Conservation (phyloP, 1,140 invertebrate genomes). For the Conus betulinus region DNA sequence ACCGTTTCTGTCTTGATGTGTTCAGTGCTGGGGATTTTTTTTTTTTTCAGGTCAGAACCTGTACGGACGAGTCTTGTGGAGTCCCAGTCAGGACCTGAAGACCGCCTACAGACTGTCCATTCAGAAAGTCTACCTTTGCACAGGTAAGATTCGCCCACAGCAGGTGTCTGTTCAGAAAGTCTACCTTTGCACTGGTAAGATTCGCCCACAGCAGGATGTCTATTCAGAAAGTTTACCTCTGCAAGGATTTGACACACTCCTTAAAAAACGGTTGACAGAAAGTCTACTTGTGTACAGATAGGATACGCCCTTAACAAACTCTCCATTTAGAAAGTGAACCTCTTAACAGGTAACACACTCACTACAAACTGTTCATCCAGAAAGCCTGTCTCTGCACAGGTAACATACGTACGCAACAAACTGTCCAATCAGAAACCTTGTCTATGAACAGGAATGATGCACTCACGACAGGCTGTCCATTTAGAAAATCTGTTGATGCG, state of each 20-base stretch:
- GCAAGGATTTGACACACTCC: constrained; percentile 40
- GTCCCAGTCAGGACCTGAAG: constrained; percentile 75
- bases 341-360: background rate
- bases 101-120: constrained; percentile 74
- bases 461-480: too few relatives aligned
- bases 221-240: constrained; percentile 77
- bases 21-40: too few relatives aligned
- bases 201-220: constrained; percentile 52
- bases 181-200: constrained; percentile 76
- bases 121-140: constrained; percentile 77
- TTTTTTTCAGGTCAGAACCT: constrained; percentile 71
- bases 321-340: constrained; percentile 67
- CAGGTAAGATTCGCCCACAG: constrained; percentile 60
- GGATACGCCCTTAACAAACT: constrained; percentile 51
- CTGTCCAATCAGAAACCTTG: too few relatives aligned
- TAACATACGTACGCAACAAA: too few relatives aligned
- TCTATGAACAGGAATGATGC: too few relatives aligned
- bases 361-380: too few relatives aligned
- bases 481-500: too few relatives aligned
- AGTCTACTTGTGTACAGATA: constrained; percentile 61
- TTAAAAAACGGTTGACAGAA: background rate
- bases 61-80: constrained; percentile 78
- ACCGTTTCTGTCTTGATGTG: too few relatives aligned
- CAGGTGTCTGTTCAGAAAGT: constrained; percentile 75
- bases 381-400: too few relatives aligned